Evolutionary conservation across 2,888 invertebrate genomes (phyloP), one percentile per base, ranked within the genome.

Genomic region (Siphonodentalium dalli): DNA sequence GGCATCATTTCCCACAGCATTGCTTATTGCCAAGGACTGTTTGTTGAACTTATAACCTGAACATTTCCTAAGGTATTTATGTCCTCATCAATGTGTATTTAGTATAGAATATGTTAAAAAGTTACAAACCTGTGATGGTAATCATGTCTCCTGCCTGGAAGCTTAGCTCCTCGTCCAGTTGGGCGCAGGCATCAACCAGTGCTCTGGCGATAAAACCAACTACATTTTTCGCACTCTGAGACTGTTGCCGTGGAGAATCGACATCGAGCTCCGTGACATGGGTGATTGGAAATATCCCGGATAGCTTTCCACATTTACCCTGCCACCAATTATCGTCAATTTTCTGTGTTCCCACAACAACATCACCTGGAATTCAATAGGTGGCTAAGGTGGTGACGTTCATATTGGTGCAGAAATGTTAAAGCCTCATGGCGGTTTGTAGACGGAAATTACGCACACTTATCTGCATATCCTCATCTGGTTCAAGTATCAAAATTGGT

Each of bases 121-220:
- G n/a, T n/a, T n/a, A n/a, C n/a, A n/a, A n/a, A n/a, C n/a, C n/a
- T 13, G 79, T 80, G 1, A 87, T 82, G 9, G 77, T 83, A 1
- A 87, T 81, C 65, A 83, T 78, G 58, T 87, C 86, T 31, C 85
- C 86, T 52, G 82, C 79, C 21, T 66, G 69, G 42, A 87, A 80
- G 63, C 85, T 83, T 33, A 87, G 77, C 71, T 87, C 87, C 58
- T 85, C 86, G 15, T 84, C 83, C 4, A 87, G 74, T 68, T 86
- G 85, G 9, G 87, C 86, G 49, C 78, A 81, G 42, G 86, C 67
- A 47, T 82, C 83, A 51, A 82, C 80, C 53, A 83, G 83, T 1
- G 86, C 86, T 63, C 69, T 74, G 2, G 84, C 86, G 67, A 78
- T 83, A 31, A 71, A 47, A 1, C 61, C 56, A 51, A 65, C 69